Percentiles rank a stretch among this genome's conserved stretches.
phyloP scores from a whole-genome alignment of 2,113 vertebrate genomes.

The Cettia cetti region DNA sequence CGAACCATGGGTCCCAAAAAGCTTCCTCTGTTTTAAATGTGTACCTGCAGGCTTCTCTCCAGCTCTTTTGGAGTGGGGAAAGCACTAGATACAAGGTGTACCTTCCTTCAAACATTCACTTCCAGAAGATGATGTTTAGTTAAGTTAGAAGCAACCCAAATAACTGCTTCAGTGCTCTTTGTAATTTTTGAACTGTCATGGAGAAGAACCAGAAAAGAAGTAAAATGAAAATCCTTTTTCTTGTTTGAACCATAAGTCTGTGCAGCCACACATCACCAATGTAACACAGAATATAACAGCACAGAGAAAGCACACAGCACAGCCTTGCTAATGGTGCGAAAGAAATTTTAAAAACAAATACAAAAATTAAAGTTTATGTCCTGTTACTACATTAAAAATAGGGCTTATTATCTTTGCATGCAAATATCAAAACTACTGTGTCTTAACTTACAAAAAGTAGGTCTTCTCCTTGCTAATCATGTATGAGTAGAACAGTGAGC shows the following conservation, averaged over 20 bases:
- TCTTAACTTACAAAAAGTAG: background rate
- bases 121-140: background rate
- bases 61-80: background rate
- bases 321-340: background rate
- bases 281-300: background rate
- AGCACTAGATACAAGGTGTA: background rate
- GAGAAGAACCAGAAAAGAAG: background rate
- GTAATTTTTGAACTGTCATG: background rate
- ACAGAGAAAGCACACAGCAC: background rate
- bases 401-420: background rate
- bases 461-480: background rate
- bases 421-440: background rate
- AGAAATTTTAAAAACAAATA: background rate
- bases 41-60: background rate
- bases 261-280: background rate
- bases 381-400: background rate
- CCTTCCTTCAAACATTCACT: background rate
- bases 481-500: background rate
- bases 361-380: background rate
- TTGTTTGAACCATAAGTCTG: background rate
- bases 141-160: background rate
- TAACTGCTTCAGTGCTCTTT: background rate
- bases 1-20: background rate
- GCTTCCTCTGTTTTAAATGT: background rate
- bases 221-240: background rate